Evolutionary conservation across 2,888 invertebrate genomes (phyloP), one percentile per base, ranked within the genome.

Genomic region (Stenodema calcarata): DNA sequence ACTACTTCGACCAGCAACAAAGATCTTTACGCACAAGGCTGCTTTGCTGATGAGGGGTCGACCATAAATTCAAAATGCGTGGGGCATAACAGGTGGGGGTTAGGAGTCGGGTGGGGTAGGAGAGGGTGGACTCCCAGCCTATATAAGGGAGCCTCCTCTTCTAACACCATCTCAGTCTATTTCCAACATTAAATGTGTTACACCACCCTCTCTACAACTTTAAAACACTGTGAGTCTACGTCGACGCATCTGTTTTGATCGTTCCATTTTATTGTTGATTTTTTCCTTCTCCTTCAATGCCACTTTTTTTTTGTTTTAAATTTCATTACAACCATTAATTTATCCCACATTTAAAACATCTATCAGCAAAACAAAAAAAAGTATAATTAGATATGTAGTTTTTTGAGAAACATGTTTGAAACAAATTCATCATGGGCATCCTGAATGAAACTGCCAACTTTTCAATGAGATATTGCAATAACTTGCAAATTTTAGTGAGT

Each of bases 181-280:
- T 30, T 23, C 84, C 84, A 75, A 84, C 84, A 84, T 84, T 84
- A 84, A 84, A 84, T 84, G 84, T 84, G 84, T 84, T 18, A 70
- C 84, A 18, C 44, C 84, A 28, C 47, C 70, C 27, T 70, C 70
- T 44, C 73, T 3, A 47, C 75, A 80, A 54, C 78, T 78, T 82
- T 82, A 69, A 69, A 69, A 82, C 18, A 30, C 44, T 84, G 84
- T 84, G 84, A 84, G 84, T 84, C 30, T 69, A 35, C 82, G 82
- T 62, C 82, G 69, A 62, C 69, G 62, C 69, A 82, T 80, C 30
- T 62, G 62, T 62, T 62, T 18, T 42, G 14, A 44, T 47, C 78
- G 18, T 78, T 78, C 18, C 44, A 80, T 80, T 28, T 54, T 79
- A n/a, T 69, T 69, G 3, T 9, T n/a, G n/a, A n/a, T 44, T 44